These are phyloP conservation scores for Danaus plexippus DNA, from an alignment of 1,140 invertebrate genomes.

Conservation along the genomic window DNA sequence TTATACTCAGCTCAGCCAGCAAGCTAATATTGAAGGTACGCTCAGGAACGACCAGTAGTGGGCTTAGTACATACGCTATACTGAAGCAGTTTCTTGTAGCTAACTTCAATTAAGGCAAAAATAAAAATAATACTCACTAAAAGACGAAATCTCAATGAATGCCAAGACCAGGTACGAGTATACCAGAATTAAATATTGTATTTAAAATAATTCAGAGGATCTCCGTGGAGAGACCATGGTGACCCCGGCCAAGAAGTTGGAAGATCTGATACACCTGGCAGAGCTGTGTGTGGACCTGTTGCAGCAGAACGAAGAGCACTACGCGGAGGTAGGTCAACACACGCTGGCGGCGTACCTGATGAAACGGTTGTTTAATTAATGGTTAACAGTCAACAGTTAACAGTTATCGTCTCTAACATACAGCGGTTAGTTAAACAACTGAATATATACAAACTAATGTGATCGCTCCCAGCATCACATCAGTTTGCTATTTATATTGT, in stretches of 20 bases:
- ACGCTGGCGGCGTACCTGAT: background rate
- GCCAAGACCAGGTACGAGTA: too few relatives aligned
- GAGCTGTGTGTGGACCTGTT: constrained; percentile 98
- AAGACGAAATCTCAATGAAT: too few relatives aligned
- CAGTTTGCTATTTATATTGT: background rate
- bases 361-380: constrained; percentile 10
- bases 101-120: too few relatives aligned
- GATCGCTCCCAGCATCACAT: too few relatives aligned
- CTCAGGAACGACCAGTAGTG: too few relatives aligned
- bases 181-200: too few relatives aligned
- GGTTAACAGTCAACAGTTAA: background rate
- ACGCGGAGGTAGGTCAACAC: constrained; percentile 93
- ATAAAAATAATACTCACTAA: too few relatives aligned
- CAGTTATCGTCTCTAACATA: background rate
- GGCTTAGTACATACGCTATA: too few relatives aligned
- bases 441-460: too few relatives aligned
- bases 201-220: constrained; percentile 75
- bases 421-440: too few relatives aligned
- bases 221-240: constrained; percentile 85
- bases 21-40: constrained; percentile 97
- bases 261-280: constrained; percentile 96
- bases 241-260: constrained; percentile 90
- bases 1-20: constrained; percentile 95
- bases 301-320: constrained; percentile 99
- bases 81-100: too few relatives aligned